These are phyloP conservation scores for Mus pahari DNA, from an alignment of 2,113 vertebrate genomes.

Conservation along the genomic window DNA sequence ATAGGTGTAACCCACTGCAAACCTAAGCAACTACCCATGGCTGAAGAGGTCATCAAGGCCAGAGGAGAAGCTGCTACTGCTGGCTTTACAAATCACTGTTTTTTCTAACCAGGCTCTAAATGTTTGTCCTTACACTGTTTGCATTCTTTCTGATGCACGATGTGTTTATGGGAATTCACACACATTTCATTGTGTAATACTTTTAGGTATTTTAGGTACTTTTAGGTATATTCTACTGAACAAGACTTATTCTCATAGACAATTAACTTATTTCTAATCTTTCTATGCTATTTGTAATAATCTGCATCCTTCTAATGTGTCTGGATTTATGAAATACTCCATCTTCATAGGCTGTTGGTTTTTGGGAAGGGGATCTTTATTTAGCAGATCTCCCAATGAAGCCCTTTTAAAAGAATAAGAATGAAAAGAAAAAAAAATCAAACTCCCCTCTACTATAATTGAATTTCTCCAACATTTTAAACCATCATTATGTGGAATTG, in stretches of 20 bases:
- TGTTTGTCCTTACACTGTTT: neutral
- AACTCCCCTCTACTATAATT: slow-evolving; percentile 52
- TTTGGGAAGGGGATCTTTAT: slow-evolving; percentile 34
- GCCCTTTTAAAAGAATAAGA: neutral
- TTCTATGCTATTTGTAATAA: neutral
- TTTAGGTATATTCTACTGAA: neutral
- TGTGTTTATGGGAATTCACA: neutral
- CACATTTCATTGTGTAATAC: neutral
- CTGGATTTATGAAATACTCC: slow-evolving; percentile 6
- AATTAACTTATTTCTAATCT: slow-evolving; percentile 36
- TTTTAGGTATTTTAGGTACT: neutral
- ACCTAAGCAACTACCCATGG: neutral
- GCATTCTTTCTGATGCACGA: neutral
- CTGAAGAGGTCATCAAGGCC: neutral
- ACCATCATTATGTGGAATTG: slow-evolving; percentile 48
- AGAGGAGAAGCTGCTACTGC: neutral
- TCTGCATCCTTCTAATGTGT: neutral
- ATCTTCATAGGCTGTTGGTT: slow-evolving; percentile 27
- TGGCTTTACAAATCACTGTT: neutral
- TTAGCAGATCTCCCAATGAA: slow-evolving; percentile 49
- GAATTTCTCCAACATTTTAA: slow-evolving; percentile 72
- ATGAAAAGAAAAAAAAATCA: neutral
- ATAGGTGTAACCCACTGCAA: too few species aligned
- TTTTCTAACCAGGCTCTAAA: neutral
- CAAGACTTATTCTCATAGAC: slow-evolving; percentile 14